Evolutionary conservation across 1,140 invertebrate genomes (phyloP).

Genomic region (Drosophila ambigua): DNA sequence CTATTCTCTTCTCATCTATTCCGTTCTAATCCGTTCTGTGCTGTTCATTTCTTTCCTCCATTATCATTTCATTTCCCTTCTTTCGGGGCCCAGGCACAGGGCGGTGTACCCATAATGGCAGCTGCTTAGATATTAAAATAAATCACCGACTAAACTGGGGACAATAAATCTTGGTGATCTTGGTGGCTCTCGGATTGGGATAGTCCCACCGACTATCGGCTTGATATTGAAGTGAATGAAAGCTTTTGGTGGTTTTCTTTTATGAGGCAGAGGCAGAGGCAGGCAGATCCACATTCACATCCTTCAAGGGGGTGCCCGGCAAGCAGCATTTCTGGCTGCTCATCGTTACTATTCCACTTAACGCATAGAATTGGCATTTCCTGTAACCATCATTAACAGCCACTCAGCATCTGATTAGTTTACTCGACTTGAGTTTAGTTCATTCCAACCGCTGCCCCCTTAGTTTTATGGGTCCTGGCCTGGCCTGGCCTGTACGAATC

Average conservation of each 20-base stretch:
- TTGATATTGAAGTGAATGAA: conserved; percentile 1
- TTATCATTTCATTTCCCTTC: conserved; percentile 6
- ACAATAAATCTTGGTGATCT: conserved; percentile 58
- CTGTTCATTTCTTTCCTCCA: conserved; percentile 22
- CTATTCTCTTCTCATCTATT: background rate
- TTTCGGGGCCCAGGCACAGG: background rate
- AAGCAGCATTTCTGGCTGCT: background rate
- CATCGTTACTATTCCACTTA: conserved; percentile 43
- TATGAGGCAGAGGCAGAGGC: conserved; percentile 9
- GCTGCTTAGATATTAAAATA: conserved; percentile 47
- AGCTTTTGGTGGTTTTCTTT: conserved; percentile 10
- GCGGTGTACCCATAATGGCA: conserved; percentile 43
- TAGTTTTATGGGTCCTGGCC: conserved; percentile 36
- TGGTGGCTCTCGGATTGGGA: conserved; percentile 12
- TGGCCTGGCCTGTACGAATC: background rate
- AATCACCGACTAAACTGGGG: conserved; percentile 66
- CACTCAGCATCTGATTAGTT: conserved; percentile 56
- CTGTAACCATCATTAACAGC: conserved; percentile 58
- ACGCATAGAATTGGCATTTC: conserved; percentile 60
- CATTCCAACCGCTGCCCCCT: too few species aligned
- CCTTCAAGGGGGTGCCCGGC: background rate
- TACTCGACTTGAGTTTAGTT: too few species aligned
- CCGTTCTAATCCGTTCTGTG: conserved; percentile 23
- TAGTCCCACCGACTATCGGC: conserved; percentile 9
- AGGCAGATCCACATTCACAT: background rate